phyloP scores from a whole-genome alignment of 2,797 vertebrate genomes.

The Acrossocheilus fasciatus region DNA sequence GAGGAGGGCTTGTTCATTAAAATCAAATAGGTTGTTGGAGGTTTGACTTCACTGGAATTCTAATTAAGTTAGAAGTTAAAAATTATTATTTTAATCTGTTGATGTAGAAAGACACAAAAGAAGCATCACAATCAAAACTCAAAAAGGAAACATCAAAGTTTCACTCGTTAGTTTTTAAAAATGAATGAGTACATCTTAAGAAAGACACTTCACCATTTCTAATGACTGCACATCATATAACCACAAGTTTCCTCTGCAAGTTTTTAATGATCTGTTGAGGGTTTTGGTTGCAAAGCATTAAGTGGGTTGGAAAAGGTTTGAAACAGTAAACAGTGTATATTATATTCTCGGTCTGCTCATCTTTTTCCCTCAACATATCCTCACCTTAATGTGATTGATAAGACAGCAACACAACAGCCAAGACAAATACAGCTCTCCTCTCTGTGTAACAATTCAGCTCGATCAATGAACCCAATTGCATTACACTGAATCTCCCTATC shows the following conservation, averaged over 20 bases:
- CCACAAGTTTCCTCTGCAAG: neutral
- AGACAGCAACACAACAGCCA: conserved; percentile 1
- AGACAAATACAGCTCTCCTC: conserved; percentile 22
- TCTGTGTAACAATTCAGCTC: neutral
- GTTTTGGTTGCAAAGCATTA: neutral
- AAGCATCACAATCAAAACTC: neutral
- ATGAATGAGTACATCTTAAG: neutral
- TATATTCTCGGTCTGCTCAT: neutral
- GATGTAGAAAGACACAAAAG: neutral
- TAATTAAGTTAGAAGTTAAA: neutral
- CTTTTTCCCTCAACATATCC: neutral
- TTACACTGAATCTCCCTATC: conserved; percentile 18
- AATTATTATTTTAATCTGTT: neutral
- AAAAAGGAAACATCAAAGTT: neutral
- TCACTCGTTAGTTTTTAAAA: neutral
- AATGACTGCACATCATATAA: neutral
- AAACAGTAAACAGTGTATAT: neutral
- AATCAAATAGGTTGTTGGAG: neutral
- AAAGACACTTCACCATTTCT: neutral
- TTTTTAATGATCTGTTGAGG: neutral
- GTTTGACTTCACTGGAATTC: neutral
- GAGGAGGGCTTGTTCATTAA: neutral
- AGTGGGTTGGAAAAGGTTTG: neutral
- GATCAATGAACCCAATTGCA: conserved; percentile 34
- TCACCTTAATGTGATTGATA: neutral